phyloP scores from a whole-genome alignment of 2,888 invertebrate genomes.

The Apeira syringaria region DNA sequence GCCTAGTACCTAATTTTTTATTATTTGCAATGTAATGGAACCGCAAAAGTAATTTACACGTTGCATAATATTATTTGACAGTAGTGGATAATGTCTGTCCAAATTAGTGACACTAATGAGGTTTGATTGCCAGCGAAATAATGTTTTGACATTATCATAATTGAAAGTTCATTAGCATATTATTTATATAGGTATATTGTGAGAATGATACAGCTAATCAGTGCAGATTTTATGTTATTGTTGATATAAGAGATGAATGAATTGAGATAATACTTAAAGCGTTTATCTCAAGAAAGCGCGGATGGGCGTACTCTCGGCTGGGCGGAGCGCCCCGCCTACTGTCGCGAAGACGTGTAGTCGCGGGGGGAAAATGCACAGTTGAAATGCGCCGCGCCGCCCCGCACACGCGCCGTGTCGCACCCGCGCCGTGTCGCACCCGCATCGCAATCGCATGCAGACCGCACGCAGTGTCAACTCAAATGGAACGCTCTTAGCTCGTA shows the following conservation, averaged over 20 bases:
- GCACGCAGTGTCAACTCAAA: background rate
- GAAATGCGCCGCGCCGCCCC: constrained; percentile 2
- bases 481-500: constrained; percentile 28
- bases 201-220: too few relatives aligned
- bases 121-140: constrained; percentile 42
- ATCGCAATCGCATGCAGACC: constrained; percentile 14
- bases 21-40: too few relatives aligned
- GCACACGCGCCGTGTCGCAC: constrained; percentile 7
- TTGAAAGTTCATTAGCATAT: constrained; percentile 26
- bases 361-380: constrained; percentile 54
- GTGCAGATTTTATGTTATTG: background rate
- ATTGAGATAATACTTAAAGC: background rate
- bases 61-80: constrained; percentile 29
- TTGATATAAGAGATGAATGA: background rate
- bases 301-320: constrained; percentile 64
- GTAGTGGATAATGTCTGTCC: constrained; percentile 35
- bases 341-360: constrained; percentile 63
- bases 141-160: constrained; percentile 35
- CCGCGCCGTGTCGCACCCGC: constrained; percentile 25
- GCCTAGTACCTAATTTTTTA: too few relatives aligned
- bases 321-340: constrained; percentile 70
- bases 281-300: constrained; percentile 47
- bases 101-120: constrained; percentile 50
- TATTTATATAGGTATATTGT: background rate
- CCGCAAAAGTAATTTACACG: constrained; percentile 26